Percentiles rank a stretch among this genome's conserved stretches.
Evolutionary conservation across 2,113 vertebrate genomes (phyloP).

Genomic region (Cettia cetti): DNA sequence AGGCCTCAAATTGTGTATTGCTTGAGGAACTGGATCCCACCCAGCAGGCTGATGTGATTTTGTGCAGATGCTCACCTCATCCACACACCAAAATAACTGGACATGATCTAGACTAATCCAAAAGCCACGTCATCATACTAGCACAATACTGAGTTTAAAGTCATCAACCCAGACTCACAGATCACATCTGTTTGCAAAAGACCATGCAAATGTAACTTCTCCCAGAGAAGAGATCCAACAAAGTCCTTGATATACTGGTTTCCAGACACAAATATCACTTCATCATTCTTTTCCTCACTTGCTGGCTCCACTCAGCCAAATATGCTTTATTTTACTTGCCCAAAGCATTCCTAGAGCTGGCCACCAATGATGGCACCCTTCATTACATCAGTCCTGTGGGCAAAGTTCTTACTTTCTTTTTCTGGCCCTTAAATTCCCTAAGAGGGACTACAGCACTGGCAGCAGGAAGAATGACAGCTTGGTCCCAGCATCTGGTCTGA

Average conservation of each 20-base stretch:
- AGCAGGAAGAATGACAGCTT: not conserved
- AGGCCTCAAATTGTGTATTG: not conserved
- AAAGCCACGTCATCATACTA: not conserved
- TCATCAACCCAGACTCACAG: not conserved
- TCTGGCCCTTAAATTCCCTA: not conserved
- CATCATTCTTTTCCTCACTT: not conserved
- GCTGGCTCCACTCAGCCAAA: not conserved
- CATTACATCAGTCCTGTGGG: not conserved
- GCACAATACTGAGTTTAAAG: not conserved
- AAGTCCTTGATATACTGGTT: not conserved
- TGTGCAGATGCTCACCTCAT: not conserved
- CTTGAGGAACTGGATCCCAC: not conserved
- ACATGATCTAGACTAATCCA: not conserved
- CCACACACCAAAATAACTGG: not conserved
- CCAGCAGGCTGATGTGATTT: not conserved
- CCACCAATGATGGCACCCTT: not conserved
- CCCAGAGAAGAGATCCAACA: not conserved
- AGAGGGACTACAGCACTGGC: not conserved
- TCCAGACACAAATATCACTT: not conserved
- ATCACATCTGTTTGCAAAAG: not conserved
- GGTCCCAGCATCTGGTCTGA: not conserved
- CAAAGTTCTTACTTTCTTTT: not conserved
- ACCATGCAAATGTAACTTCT: not conserved
- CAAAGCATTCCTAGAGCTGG: not conserved
- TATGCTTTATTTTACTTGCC: not conserved